A percentile compares a stretch with the other conserved stretches of the same genome.
These are phyloP conservation scores for cat (Felis catus) DNA, from an alignment of 2,113 vertebrate genomes.

Conservation along the genomic window DNA sequence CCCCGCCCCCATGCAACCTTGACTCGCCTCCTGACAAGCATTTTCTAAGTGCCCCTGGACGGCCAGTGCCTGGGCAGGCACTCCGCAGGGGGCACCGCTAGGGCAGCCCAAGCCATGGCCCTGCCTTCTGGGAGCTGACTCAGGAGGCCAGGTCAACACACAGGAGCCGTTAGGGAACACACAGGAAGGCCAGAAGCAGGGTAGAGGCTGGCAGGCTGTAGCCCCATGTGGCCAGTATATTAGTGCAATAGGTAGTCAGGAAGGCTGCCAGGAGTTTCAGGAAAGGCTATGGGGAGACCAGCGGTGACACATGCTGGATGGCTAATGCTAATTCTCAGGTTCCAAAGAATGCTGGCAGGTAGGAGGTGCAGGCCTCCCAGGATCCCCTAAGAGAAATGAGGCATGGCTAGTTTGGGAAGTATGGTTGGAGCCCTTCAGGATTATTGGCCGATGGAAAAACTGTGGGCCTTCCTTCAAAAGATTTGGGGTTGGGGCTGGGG, in stretches of 20 bases:
- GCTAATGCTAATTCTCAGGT: not conserved
- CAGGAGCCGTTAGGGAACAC: not conserved
- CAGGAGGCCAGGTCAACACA: not conserved
- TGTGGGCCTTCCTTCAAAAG: not conserved
- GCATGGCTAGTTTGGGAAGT: not conserved
- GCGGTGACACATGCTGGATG: not conserved
- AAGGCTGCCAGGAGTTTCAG: not conserved
- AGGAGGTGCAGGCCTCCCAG: not conserved
- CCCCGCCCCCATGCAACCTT: accelerated
- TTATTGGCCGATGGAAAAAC: not conserved
- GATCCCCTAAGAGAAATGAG: not conserved
- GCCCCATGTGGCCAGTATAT: not conserved
- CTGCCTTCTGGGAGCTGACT: not conserved
- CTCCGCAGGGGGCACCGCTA: not conserved
- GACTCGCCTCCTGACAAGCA: not conserved
- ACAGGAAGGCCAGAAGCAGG: not conserved
- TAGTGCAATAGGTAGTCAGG: not conserved
- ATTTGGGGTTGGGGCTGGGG: not conserved
- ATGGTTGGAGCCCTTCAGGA: not conserved
- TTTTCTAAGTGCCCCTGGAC: not conserved
- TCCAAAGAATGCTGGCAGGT: not conserved
- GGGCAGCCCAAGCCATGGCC: not conserved
- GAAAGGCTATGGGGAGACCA: not conserved
- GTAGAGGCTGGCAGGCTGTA: not conserved
- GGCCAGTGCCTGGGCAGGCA: not conserved